Evolutionary conservation across 2,797 vertebrate genomes (phyloP), one percentile per base, ranked within the genome.

Genomic region (Enoplosus armatus): DNA sequence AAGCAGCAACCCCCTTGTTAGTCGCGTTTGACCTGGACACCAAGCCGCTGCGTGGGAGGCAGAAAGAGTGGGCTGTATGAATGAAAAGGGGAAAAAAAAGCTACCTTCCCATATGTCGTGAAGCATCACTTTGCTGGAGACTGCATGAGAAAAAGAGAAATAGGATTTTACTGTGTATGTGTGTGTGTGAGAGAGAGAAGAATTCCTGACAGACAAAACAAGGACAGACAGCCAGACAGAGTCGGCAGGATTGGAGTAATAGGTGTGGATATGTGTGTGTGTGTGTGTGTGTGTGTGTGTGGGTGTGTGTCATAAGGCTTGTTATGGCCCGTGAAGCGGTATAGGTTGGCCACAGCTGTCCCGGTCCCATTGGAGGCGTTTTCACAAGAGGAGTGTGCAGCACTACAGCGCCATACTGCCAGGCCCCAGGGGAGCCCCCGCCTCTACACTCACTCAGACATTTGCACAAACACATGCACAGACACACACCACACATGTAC

Each of bases 271-370:
- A 58, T 35, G 11, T 56, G 12, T 72, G 78, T 79, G 87, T 74
- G 78, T 55, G 53, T 62, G 41, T 63, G 39, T 77, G 62, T 85
- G 78, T 72, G 77, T 73, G 81, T 80, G 87, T 74, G 81, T 82
- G 81, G 75, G 64, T 85, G 84, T 79, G 75, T 92, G 83, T 94
- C 89, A 93, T 88, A 89, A 88, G 89, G 80, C 91, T 94, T 94
- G 92, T 95, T 94, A 94, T 93, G 89, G 88, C 91, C 90, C 85
- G 86, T 87, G 89, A 93, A 93, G 90, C 93, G 59, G 89, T 90
- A 87, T 89, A 93, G 93, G 90, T 94, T 92, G 94, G 94, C 92
- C 94, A 93, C 94, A 96, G 95, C 95, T 95, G 95, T 94, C 92
- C 91, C 11, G 65, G 86, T 93, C 92, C 93, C 91, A 85, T 90